These are phyloP conservation scores for Spodoptera frugiperda DNA, from an alignment of 1,140 invertebrate genomes.

Conservation along the genomic window DNA sequence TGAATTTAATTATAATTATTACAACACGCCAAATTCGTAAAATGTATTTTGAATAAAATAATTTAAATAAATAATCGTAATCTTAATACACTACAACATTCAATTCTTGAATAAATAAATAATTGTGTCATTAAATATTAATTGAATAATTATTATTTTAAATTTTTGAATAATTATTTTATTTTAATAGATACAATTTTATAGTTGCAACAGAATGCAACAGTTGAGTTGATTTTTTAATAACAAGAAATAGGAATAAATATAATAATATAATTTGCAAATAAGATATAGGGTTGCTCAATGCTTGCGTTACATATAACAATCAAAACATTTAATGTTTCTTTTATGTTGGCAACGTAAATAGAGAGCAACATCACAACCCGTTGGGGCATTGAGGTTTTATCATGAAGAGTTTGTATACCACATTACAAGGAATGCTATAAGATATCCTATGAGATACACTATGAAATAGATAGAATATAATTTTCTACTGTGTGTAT, in stretches of 20 bases:
- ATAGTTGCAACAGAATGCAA: slow-evolving; percentile 22
- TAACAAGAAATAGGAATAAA: slow-evolving; percentile 7
- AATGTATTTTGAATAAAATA: slow-evolving; percentile 10
- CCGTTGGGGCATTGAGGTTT: slow-evolving; percentile 41
- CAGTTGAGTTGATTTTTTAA: slow-evolving; percentile 26
- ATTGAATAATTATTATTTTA: slow-evolving; percentile 3
- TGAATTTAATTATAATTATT: slow-evolving; percentile 38
- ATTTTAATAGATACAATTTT: not conserved
- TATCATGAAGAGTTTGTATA: slow-evolving; percentile 36
- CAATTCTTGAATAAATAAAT: slow-evolving; percentile 30
- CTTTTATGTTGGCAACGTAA: slow-evolving; percentile 5
- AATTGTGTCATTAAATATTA: slow-evolving; percentile 27
- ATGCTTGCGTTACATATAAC: not conserved
- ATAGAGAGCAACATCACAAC: slow-evolving; percentile 28
- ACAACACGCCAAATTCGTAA: slow-evolving; percentile 49
- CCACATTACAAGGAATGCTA: slow-evolving; percentile 38
- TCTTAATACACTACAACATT: slow-evolving; percentile 30
- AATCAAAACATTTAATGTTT: slow-evolving; percentile 31
- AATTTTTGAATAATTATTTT: slow-evolving; percentile 12
- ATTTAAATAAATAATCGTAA: not conserved
- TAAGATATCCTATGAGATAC: slow-evolving; percentile 41
- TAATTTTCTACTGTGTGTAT: slow-evolving; percentile 44
- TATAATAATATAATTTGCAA: slow-evolving; percentile 21
- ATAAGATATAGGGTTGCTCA: slow-evolving; percentile 14
- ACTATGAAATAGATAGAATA: slow-evolving; percentile 46